Evolutionary conservation across 23 tunicate genomes (phyloP), one percentile per base, ranked within the genome.

Genomic region (Trididemnum clinides): DNA sequence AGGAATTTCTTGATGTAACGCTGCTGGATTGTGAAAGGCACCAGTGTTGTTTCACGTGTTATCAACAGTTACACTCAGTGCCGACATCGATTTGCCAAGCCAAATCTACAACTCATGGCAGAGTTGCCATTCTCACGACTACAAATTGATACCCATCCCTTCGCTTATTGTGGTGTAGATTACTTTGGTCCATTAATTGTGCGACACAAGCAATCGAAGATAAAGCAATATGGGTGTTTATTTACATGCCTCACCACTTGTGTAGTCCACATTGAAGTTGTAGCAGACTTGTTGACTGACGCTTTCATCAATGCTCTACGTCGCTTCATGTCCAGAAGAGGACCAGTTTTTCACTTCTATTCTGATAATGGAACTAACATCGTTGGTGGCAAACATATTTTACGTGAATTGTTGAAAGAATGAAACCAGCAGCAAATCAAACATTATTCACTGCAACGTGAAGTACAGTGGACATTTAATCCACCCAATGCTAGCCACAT

Each of bases 41-140:
- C n/a, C n/a, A n/a, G n/a, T n/a, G n/a, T n/a, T n/a, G n/a, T n/a
- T n/a, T n/a, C n/a, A n/a, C n/a, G n/a, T n/a, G n/a, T n/a, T n/a
- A n/a, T n/a, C n/a, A n/a, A n/a, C n/a, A n/a, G n/a, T n/a, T n/a
- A n/a, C n/a, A n/a, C n/a, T n/a, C n/a, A n/a, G n/a, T n/a, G n/a
- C n/a, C n/a, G n/a, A n/a, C n/a, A n/a, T n/a, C n/a, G n/a, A n/a
- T n/a, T n/a, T n/a, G n/a, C n/a, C n/a, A n/a, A n/a, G n/a, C n/a
- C n/a, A n/a, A n/a, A n/a, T n/a, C n/a, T n/a, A n/a, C 84, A 84
- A 36, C 28, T 22, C n/a, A 75, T 84, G 87, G 82, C 87, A 3
- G 51, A 20, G 3, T 37, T 84, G 31, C 87, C 87, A 19, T 27
- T 3, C 1, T 35, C 31, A 6, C 33, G 87, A 36, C 28, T 84